Evolutionary conservation across 1,140 invertebrate genomes (phyloP), one percentile per base, ranked within the genome.

Genomic region (Camponotus vicinus): DNA sequence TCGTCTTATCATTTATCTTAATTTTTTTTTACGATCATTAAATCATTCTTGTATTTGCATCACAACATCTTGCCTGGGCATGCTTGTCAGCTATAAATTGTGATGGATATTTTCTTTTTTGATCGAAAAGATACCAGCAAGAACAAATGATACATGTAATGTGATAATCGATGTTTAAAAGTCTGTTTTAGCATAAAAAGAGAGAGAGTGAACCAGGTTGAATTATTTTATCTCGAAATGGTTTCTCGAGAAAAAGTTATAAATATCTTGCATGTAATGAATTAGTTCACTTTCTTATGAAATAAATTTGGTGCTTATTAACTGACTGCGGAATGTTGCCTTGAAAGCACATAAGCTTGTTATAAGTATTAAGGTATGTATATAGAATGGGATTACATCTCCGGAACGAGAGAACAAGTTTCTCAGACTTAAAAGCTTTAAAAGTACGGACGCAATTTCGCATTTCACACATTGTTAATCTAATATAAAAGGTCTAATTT

Each of bases 11-110:
- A 21, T 21, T 21, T 21, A 13, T 61, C 69, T 83, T 70, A 9
- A 61, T 27, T 71, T 40, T 21, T 75, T 6, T 21, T 71, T 34
- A 70, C 55, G 69, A 63, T 83, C 79, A 61, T 83, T 83, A 73
- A 83, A 27, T 27, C 27, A 34, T 15, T 27, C 13, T 18, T 73
- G 55, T 61, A 75, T 83, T 75, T 37, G 21, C 40, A 67, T 55
- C 45, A 73, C 70, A 69, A 42, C 52, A 69, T 21, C 66, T 57
- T 73, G 37, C 63, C 15, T 40, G 86, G 4, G 66, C 80, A 73
- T 61, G 52, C 13, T 42, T 67, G 71, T 87, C 75, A 78, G 69
- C 73, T 64, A 61, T 21, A 73, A 73, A 82, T 71, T 21, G 34
- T 42, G 27, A 71, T 49, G 8, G 45, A 71, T 42, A 49, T 3